Base-by-base conservation (phyloP, 2,113 vertebrate species). In the Telmatochromis sp. region DNA sequence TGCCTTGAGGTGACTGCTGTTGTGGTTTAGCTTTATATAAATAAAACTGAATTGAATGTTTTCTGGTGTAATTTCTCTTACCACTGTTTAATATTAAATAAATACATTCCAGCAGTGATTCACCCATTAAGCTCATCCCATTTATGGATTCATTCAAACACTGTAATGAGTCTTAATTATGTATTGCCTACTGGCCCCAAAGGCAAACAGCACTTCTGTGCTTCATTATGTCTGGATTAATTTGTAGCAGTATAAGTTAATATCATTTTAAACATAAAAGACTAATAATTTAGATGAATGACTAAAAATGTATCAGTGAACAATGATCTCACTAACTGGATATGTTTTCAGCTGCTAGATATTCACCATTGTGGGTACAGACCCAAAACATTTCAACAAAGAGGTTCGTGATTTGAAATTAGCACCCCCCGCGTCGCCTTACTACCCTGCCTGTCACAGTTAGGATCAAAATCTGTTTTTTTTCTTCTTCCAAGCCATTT, bases 381-480 rank as follows among this genome's bases (percentile, higher is more conserved):
- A 58, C 51, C 23, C 17, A 51, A 78, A 51, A 80, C 75, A 2
- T 60, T 79, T 84, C 6, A 26, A 28, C 84, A 55, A 40, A 83
- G 26, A 6, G 13, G 14, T 70, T 84, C 15, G 28, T 60, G 47
- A 83, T 91, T 89, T 75, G 57, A 85, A 81, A 57, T 60, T 49
- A 57, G 19, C 78, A 6, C 23, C 73, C 80, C 26, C 63, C n/a
- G 23, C 31, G 81, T 73, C 35, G 35, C 87, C 79, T 75, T 68
- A 12, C 57, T 6, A 51, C 51, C 80, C 31, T 55, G 88, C 47
- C 84, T 53, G 8, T 84, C 40, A 2, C 55, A 55, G 65, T 88
- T 70, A 84, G 83, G 14, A 49, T 91, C 89, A 91, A 90, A 92
- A 85, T 82, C 58, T 81, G 70, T 86, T 21, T 60, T 87, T 85